A percentile compares a stretch with the other conserved stretches of the same genome.
Conservation (phyloP, 2,888 invertebrate species). For the Anticlea derivata region DNA sequence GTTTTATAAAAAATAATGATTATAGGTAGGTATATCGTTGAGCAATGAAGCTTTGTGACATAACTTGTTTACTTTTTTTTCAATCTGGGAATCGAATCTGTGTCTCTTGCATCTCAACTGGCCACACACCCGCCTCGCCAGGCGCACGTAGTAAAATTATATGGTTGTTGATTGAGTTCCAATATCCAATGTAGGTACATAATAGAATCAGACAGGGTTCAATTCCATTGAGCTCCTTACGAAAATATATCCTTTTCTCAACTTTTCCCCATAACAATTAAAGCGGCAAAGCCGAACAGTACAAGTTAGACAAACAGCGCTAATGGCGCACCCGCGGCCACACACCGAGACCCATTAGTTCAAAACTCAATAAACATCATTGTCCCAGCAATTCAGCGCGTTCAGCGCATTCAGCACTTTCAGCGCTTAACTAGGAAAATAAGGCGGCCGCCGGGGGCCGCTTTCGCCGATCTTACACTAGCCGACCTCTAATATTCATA, state of each 20-base stretch:
- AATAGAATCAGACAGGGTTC: too few species aligned
- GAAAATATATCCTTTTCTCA: too few species aligned
- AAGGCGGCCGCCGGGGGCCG: conserved; percentile 72
- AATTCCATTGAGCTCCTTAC: neutral
- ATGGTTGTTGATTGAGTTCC: too few species aligned
- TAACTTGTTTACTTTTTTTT: too few species aligned
- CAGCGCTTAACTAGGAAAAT: conserved; percentile 79
- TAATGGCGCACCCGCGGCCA: conserved; percentile 70
- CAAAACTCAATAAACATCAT: conserved; percentile 80
- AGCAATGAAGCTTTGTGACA: too few species aligned
- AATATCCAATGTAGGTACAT: too few species aligned
- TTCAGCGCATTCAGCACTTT: conserved; percentile 34
- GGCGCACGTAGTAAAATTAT: too few species aligned
- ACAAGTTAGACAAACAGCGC: conserved; percentile 59
- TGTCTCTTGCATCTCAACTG: too few species aligned
- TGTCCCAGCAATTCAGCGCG: conserved; percentile 47
- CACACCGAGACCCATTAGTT: conserved; percentile 73
- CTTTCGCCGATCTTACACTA: conserved; percentile 75
- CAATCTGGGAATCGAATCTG: too few species aligned
- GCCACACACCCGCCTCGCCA: too few species aligned
- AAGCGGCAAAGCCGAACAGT: conserved; percentile 23
- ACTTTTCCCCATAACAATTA: conserved; percentile 24
- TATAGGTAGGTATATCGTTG: too few species aligned
- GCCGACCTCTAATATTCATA: conserved; percentile 83
- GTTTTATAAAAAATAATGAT: too few species aligned